phyloP scores from a whole-genome alignment of 2,888 invertebrate species.

The Latrodectus elegans region DNA sequence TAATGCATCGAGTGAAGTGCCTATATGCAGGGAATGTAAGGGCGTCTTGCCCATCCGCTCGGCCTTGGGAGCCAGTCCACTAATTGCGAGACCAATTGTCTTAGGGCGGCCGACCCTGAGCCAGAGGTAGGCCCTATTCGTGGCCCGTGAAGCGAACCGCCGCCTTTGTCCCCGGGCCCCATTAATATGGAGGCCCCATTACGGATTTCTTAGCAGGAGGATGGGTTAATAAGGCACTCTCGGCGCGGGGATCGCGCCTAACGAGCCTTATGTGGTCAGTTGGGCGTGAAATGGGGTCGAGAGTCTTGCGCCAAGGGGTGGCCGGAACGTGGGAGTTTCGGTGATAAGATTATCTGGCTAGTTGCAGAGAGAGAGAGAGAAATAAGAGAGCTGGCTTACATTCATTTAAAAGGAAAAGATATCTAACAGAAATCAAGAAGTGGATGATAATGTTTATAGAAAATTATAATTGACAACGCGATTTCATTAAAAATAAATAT shows the following conservation, averaged over 20 bases:
- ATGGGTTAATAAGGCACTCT: slow-evolving; percentile 28
- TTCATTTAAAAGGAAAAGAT: no score
- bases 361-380: not conserved
- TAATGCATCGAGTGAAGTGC: not conserved
- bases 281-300: slow-evolving; percentile 29
- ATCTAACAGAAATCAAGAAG: no score
- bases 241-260: not conserved
- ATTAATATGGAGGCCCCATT: slow-evolving; percentile 32
- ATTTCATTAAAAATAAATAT: no score
- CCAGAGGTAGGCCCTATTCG: not conserved
- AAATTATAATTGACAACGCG: no score
- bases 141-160: not conserved
- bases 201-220: not conserved
- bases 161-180: slow-evolving; percentile 13
- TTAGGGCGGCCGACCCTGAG: slow-evolving; percentile 28
- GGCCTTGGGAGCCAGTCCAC: slow-evolving; percentile 6
- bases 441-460: no score
- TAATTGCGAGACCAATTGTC: slow-evolving; percentile 34
- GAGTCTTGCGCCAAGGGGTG: not conserved
- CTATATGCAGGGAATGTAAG: not conserved
- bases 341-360: not conserved
- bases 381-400: not conserved
- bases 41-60: not conserved
- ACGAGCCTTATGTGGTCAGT: slow-evolving; percentile 36
- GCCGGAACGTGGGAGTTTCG: not conserved